Conservation (phyloP, 2,888 invertebrate genomes). For the Drosophila neonasuta region DNA sequence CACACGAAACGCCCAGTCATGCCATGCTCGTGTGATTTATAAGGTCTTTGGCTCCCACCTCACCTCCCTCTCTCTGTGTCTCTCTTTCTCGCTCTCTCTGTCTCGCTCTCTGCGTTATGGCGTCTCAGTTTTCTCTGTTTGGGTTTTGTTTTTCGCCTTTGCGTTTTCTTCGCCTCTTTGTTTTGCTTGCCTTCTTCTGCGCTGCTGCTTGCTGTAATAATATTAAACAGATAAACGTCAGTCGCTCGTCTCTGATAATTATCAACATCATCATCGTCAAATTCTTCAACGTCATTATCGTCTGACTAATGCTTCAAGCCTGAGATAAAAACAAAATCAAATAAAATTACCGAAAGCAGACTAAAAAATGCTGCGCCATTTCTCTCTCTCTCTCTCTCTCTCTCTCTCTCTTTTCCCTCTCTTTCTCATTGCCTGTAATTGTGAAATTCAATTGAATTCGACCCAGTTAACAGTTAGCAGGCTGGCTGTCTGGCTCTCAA, state of each 20-base stretch:
- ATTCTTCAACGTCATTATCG: slow-evolving; percentile 20
- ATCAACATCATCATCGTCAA: slow-evolving; percentile 25
- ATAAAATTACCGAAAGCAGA: slow-evolving; percentile 3
- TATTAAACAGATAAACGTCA: slow-evolving; percentile 49
- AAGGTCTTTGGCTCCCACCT: slow-evolving; percentile 71
- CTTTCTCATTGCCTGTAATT: slow-evolving; percentile 49
- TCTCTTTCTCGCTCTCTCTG: slow-evolving; percentile 14
- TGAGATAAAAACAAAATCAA: slow-evolving; percentile 26
- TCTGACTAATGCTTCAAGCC: slow-evolving; percentile 33
- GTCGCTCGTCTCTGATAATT: slow-evolving; percentile 32
- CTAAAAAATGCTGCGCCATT: slow-evolving; percentile 50
- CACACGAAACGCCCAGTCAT: slow-evolving; percentile 69
- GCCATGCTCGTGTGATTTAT: slow-evolving; percentile 78
- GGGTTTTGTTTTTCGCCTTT: slow-evolving; percentile 29
- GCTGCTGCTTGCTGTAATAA: slow-evolving; percentile 52
- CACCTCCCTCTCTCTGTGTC: slow-evolving; percentile 26
- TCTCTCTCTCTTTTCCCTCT: neutral
- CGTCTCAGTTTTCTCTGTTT: slow-evolving; percentile 45
- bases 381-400: slow-evolving; percentile 24
- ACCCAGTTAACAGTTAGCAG: slow-evolving; percentile 57
- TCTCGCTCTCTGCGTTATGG: slow-evolving; percentile 15
- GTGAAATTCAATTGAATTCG: slow-evolving; percentile 64
- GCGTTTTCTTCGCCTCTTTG: slow-evolving; percentile 57
- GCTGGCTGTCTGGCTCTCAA: slow-evolving; percentile 35
- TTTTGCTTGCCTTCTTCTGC: slow-evolving; percentile 68